Evolutionary conservation across 2,113 vertebrate species (phyloP), one percentile per base, ranked within the genome.

Genomic region (Rousettus leschenaultii): DNA sequence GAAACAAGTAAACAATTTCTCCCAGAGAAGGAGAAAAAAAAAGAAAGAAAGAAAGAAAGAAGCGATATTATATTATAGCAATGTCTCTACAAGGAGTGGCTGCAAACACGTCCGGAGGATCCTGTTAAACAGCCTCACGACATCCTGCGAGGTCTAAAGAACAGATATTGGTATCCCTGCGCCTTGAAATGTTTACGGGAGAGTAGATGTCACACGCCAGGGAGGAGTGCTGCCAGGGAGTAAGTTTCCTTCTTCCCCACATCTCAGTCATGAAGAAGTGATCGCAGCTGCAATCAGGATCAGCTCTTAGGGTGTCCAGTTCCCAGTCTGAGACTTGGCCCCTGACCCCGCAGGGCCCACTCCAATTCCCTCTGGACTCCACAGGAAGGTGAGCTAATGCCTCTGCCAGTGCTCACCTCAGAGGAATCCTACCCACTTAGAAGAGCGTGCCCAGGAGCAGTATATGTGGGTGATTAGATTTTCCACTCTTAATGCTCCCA

Each of bases 401-500:
- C 8, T 43, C 15, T 68, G 7, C 26, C 7, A 21, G 19, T 0
- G 0, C 3, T 55, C 7, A 3, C 35, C 0, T 0, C 38, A 35
- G 28, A 10, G 2, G 5, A 21, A n/a, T 40, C 43, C 30, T 78
- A 12, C 30, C 26, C 35, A 1, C n/a, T 35, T 7, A 51, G 12
- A 26, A 57, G 24, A 82, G 3, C 3, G 10, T 63, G 6, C 38
- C 35, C 0, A 19, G 26, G 51, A 38, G 38, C 7, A 9, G 6
- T 3, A 0, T 1, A 0, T 16, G 30, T 33, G 30, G 3, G 5
- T 11, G 15, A 71, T 70, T 12, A 35, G 43, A n/a, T 68, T 53
- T 66, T 61, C 28, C 22, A 71, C 6, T 33, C 15, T 38, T 9
- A 28, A 12, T 15, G 48, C 30, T 90, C 71, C 30, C 63, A n/a